Percentiles rank a stretch among this genome's conserved stretches.
Conservation (phyloP, 1,140 invertebrate species). For the Drosophila kikkawai region DNA sequence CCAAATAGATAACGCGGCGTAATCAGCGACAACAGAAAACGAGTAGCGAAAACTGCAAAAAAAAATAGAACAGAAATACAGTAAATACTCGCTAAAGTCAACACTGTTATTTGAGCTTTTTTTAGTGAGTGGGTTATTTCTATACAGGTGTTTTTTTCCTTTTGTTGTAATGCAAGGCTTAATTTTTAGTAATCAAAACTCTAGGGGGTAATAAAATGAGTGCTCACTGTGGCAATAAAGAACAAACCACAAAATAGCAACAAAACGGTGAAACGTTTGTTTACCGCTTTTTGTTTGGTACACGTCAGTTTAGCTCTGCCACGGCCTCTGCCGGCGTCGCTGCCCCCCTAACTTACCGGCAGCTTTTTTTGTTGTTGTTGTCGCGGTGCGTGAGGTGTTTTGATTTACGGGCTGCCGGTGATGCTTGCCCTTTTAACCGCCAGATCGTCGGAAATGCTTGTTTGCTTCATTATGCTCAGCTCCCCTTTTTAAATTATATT, state of each 20-base stretch:
- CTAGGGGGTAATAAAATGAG: not conserved
- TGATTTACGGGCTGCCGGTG: constrained; percentile 1
- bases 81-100: not conserved
- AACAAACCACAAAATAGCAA: not conserved
- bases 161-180: not conserved
- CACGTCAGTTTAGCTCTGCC: constrained; percentile 46
- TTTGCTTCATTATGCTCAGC: not conserved
- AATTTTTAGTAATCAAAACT: not conserved
- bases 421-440: constrained; percentile 37
- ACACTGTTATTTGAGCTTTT: not conserved
- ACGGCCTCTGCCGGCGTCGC: constrained; percentile 2
- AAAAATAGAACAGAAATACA: not conserved
- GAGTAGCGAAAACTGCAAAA: not conserved
- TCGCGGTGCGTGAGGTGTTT: not conserved
- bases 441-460: not conserved
- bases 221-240: not conserved
- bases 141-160: no score
- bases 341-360: constrained; percentile 22
- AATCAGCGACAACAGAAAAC: constrained; percentile 7
- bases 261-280: constrained; percentile 6
- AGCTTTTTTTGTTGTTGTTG: not conserved
- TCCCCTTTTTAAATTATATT: not conserved
- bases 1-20: constrained; percentile 32
- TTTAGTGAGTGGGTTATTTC: no score
- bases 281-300: constrained; percentile 43